Conservation (phyloP, 1,140 invertebrate species). For the Pantala flavescens region DNA sequence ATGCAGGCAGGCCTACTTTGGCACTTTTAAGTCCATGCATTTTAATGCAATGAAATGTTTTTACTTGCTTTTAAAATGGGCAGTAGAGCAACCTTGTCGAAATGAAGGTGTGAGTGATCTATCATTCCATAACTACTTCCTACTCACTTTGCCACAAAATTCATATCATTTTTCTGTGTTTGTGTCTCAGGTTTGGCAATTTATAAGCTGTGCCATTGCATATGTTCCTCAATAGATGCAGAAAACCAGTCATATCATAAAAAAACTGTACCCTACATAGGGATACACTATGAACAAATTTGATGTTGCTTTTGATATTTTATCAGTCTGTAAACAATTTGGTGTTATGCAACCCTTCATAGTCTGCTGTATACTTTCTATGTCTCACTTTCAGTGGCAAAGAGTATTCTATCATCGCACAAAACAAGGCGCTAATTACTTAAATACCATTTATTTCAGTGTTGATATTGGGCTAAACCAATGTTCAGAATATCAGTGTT, state of each 20-base stretch:
- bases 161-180: constrained; percentile 10
- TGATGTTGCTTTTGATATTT: constrained; percentile 2
- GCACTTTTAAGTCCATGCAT: not conserved
- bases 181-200: constrained; percentile 1
- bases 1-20: too few relatives aligned
- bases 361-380: not conserved
- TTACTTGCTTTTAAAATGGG: not conserved
- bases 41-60: not conserved
- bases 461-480: not conserved
- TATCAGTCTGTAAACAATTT: not conserved
- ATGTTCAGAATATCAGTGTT: not conserved
- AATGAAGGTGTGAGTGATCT: not conserved
- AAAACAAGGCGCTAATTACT: not conserved
- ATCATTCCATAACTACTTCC: not conserved
- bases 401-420: not conserved
- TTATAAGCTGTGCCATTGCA: not conserved
- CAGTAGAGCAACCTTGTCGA: not conserved
- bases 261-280: not conserved
- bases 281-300: not conserved
- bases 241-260: constrained; percentile 6
- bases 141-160: not conserved
- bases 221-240: constrained; percentile 7
- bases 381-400: not conserved
- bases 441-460: not conserved
- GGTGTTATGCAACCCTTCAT: not conserved